A percentile compares a stretch with the other conserved stretches of the same genome.
Conservation (phyloP, 2,797 vertebrate genomes). For the Agapornis canus region DNA sequence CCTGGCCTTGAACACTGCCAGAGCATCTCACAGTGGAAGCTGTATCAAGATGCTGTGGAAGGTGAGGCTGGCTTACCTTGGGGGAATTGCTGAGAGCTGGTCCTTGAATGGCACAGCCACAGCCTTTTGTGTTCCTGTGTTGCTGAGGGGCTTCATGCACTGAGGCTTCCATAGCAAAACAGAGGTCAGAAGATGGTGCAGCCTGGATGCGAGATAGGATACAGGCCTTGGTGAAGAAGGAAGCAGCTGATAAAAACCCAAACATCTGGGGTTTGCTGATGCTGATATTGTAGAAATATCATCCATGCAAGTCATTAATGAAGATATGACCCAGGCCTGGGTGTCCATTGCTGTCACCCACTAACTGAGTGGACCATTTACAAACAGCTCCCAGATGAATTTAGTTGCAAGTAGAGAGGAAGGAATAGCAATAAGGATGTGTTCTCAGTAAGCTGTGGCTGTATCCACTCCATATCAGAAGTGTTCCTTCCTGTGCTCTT, state of each 20-base stretch:
- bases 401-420: neutral
- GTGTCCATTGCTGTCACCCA: neutral
- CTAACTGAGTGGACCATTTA: neutral
- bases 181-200: neutral
- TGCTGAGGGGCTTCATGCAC: neutral
- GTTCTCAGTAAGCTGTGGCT: neutral
- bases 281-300: neutral
- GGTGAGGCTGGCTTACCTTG: neutral
- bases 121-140: neutral
- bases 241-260: neutral
- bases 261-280: neutral
- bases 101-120: too few relatives aligned
- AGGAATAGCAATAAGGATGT: neutral
- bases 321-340: neutral
- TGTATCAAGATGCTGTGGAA: neutral
- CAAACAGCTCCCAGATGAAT: neutral
- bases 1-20: too few relatives aligned
- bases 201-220: neutral
- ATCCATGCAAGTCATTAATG: neutral
- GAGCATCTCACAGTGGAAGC: neutral
- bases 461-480: neutral
- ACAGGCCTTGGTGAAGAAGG: neutral
- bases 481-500: neutral
- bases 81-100: neutral
- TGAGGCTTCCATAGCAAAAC: neutral